These are phyloP conservation scores for Otis tarda DNA, from an alignment of 2,113 vertebrate species.

Conservation along the genomic window DNA sequence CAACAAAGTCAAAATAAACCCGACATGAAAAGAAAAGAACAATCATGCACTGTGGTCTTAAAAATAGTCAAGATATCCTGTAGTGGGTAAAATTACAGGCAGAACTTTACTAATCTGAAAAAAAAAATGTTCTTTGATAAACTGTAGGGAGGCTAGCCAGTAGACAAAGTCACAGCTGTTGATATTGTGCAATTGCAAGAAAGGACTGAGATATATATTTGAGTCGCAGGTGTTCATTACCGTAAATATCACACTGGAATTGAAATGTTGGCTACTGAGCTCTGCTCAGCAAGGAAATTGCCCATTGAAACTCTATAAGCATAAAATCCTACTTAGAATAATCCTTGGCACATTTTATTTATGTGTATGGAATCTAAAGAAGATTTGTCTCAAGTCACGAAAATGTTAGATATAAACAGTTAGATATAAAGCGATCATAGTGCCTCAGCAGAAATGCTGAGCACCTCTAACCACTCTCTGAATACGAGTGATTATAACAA, in stretches of 20 bases:
- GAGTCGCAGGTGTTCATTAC: slow-evolving; percentile 3
- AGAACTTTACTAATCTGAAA: background rate
- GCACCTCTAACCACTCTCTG: background rate
- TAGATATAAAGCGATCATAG: background rate
- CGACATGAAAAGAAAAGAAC: slow-evolving; percentile 18
- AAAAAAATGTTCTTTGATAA: background rate
- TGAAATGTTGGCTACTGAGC: background rate
- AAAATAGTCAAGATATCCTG: slow-evolving; percentile 10
- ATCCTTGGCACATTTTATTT: background rate
- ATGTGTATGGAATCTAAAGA: background rate
- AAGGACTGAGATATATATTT: background rate
- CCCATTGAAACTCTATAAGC: background rate
- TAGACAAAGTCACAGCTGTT: background rate
- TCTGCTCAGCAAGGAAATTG: background rate
- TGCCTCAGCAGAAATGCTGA: background rate
- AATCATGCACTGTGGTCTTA: background rate
- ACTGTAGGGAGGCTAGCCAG: background rate
- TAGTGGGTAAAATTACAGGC: background rate
- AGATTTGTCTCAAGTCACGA: background rate
- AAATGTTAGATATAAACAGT: background rate
- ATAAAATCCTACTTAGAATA: background rate
- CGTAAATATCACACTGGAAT: background rate
- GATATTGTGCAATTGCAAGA: background rate
- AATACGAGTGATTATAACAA: background rate
- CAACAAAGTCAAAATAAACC: slow-evolving; percentile 31